Conservation (phyloP, 2,888 invertebrate genomes). For the Tillus elongatus region DNA sequence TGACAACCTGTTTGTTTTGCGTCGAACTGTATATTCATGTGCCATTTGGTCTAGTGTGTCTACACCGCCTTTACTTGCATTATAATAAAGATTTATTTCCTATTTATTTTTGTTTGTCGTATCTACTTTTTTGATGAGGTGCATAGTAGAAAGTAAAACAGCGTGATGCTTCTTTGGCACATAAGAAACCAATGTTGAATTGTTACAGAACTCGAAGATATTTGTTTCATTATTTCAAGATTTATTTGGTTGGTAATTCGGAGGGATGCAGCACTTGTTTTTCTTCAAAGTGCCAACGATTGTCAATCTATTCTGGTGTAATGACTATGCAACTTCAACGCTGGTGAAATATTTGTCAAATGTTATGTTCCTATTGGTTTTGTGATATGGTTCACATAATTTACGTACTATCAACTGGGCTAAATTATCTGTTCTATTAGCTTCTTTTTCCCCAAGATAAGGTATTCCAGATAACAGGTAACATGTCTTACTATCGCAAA, state of each 20-base stretch:
- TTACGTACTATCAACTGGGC: not conserved
- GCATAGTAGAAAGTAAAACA: conserved; percentile 9
- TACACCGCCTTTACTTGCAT: too few species aligned
- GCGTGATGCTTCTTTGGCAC: conserved; percentile 8
- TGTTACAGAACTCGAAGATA: conserved; percentile 8
- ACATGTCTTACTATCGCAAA: conserved; percentile 6
- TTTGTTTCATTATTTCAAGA: not conserved
- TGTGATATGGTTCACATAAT: conserved; percentile 5
- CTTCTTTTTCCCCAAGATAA: conserved; percentile 9
- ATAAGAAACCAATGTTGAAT: conserved; percentile 9
- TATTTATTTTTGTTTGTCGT: too few species aligned
- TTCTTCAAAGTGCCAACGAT: conserved; percentile 9
- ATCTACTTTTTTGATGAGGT: too few species aligned
- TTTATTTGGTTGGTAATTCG: conserved; percentile 10
- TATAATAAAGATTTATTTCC: too few species aligned
- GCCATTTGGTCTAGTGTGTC: conserved; percentile 10
- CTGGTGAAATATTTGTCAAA: conserved; percentile 11
- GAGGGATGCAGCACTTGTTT: conserved; percentile 8
- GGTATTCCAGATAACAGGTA: conserved; percentile 9
- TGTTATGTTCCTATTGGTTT: not conserved
- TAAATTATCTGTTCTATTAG: not conserved
- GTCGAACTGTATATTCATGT: conserved; percentile 9
- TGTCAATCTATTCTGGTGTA: conserved; percentile 10
- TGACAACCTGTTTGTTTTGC: conserved; percentile 10
- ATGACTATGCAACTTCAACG: conserved; percentile 9